phyloP scores from a whole-genome alignment of 1,140 invertebrate species.

The Lepidurus couesii region DNA sequence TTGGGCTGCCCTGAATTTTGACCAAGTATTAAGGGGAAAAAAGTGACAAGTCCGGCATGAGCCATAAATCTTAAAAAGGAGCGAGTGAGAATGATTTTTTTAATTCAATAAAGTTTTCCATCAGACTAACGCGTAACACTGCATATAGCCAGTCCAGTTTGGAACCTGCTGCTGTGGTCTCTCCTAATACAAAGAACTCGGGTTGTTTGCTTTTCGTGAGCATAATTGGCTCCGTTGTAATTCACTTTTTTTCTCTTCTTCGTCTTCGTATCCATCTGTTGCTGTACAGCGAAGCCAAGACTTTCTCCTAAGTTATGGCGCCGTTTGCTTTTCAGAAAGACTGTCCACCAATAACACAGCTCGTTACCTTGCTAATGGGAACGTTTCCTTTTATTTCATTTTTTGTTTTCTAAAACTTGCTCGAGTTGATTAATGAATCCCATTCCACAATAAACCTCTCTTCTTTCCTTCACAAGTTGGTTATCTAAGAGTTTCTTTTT shows the following conservation, averaged over 20 bases:
- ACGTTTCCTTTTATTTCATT: background rate
- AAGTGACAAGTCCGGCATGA: no score
- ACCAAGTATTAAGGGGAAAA: background rate
- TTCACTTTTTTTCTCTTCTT: background rate
- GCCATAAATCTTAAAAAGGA: no score
- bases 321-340: background rate
- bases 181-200: background rate
- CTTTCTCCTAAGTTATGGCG: background rate
- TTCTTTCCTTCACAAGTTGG: background rate
- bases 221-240: background rate
- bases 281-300: background rate
- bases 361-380: constrained; percentile 14
- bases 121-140: background rate
- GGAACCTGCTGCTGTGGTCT: background rate
- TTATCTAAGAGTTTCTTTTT: background rate
- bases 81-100: background rate
- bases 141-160: background rate
- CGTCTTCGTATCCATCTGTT: background rate
- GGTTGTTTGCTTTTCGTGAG: background rate
- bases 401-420: background rate
- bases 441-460: background rate
- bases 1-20: background rate
- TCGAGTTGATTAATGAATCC: background rate
- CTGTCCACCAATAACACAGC: constrained; percentile 13
- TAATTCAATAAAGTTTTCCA: background rate